Percentiles rank a stretch among this genome's conserved stretches.
phyloP scores from a whole-genome alignment of 2,113 vertebrate species.

The Myocastor coypus region DNA sequence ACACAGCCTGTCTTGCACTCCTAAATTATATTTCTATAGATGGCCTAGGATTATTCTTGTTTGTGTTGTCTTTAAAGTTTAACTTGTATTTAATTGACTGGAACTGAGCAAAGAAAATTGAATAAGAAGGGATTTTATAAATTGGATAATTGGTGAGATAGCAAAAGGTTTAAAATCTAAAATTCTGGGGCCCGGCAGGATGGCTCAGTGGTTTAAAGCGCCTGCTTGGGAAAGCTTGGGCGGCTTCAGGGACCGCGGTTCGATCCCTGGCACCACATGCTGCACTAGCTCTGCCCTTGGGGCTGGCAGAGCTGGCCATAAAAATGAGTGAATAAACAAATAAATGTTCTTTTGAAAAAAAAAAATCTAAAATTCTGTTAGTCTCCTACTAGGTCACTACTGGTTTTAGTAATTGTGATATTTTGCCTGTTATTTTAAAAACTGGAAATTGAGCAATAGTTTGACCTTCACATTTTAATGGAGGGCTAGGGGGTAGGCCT shows the following conservation, averaged over 20 bases:
- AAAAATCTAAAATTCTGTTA: slow-evolving; percentile 6
- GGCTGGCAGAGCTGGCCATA: too few relatives aligned
- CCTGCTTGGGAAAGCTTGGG: too few relatives aligned
- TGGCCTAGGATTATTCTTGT: not conserved
- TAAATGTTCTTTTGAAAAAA: too few relatives aligned
- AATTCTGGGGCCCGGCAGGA: too few relatives aligned
- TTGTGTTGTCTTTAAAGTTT: slow-evolving; percentile 9
- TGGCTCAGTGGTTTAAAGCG: too few relatives aligned
- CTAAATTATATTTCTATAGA: not conserved
- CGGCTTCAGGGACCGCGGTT: too few relatives aligned
- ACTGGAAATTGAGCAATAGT: not conserved
- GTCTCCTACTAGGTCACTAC: not conserved
- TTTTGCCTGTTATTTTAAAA: not conserved
- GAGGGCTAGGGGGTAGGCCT: not conserved
- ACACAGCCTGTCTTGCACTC: not conserved
- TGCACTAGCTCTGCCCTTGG: too few relatives aligned
- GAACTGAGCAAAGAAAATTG: slow-evolving; percentile 20
- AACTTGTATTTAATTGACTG: slow-evolving; percentile 14
- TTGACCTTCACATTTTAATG: not conserved
- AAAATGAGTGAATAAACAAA: too few relatives aligned
- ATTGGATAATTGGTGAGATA: not conserved
- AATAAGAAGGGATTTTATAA: not conserved
- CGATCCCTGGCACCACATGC: too few relatives aligned
- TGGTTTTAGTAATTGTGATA: slow-evolving; percentile 3
- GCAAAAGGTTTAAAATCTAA: not conserved